Conservation (phyloP, 2,888 invertebrate genomes). For the Opisthograptis luteolata region DNA sequence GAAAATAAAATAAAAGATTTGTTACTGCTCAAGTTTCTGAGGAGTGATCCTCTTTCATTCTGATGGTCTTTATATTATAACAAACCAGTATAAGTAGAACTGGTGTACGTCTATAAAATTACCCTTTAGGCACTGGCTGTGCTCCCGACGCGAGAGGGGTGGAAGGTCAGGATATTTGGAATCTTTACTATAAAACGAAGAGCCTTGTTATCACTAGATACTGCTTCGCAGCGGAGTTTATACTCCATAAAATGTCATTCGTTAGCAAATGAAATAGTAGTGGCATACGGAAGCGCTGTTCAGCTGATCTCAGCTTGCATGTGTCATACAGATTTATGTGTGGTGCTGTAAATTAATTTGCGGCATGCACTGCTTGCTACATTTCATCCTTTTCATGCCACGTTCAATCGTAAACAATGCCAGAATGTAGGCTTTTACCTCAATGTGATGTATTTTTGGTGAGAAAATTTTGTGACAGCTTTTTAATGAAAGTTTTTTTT, state of each 20-base stretch:
- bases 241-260: constrained; percentile 55
- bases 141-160: constrained; percentile 18
- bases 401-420: background rate
- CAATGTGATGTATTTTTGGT: background rate
- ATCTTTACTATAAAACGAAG: constrained; percentile 44
- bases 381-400: background rate
- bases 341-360: constrained; percentile 36
- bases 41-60: constrained; percentile 47
- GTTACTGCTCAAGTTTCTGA: constrained; percentile 49
- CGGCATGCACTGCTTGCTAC: constrained; percentile 4
- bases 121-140: constrained; percentile 33
- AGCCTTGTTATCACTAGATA: constrained; percentile 60
- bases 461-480: too few relatives aligned
- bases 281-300: constrained; percentile 41
- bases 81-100: constrained; percentile 39
- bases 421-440: background rate
- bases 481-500: too few relatives aligned
- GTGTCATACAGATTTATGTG: constrained; percentile 38
- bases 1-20: constrained; percentile 55
- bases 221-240: constrained; percentile 52
- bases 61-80: constrained; percentile 42
- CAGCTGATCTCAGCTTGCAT: constrained; percentile 17
- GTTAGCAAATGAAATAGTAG: constrained; percentile 53
- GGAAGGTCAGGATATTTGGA: constrained; percentile 43
- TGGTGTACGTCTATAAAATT: constrained; percentile 32